Base-by-base conservation (phyloP, 2,113 vertebrate genomes). In the Fulmarus glacialis region DNA sequence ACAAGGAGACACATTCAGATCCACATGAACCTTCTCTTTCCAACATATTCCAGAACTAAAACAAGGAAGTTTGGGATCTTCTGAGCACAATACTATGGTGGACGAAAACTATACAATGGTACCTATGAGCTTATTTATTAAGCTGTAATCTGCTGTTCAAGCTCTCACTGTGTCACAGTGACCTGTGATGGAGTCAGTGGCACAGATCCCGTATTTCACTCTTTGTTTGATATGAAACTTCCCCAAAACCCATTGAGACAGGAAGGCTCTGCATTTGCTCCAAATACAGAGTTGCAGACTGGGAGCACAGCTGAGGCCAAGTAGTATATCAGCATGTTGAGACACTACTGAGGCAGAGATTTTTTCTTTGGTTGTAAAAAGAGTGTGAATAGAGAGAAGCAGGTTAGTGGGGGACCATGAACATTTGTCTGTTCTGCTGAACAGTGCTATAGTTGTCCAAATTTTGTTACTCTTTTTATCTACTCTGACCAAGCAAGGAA, bases 221-320 rank as follows among this genome's bases (percentile, higher is more conserved):
- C 29, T 43, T 43, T n/a, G n/a, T 60, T 53, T 8, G 2, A 19
- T 6, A 24, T 10, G 27, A 85, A 93, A 56, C 34, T 86, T 78
- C 23, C 40, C 9, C 5, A 22, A 89, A 82, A 24, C 6, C 15
- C 13, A 23, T 3, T n/a, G 22, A 62, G 7, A 36, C 3, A 56
- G 40, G 40, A 75, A 67, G 30, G 12, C 6, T 79, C 52, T 40
- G 38, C 13, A 29, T 68, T 77, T 0, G 0, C 19, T 84, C 22
- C 27, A 52, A 68, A 38, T 47, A 24, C 3, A 1, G 24, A 75
- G 7, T 12, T 58, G 32, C 11, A 55, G 63, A 47, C 36, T 50
- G 32, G 22, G 24, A 87, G 26, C 19, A 53, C 21, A 70, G 21
- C 11, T 80, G 45, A 80, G 27, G 48, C 53, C n/a, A 70, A 47